Base-by-base conservation (phyloP, 1,140 invertebrate species). In the Reticulitermes speratus region DNA sequence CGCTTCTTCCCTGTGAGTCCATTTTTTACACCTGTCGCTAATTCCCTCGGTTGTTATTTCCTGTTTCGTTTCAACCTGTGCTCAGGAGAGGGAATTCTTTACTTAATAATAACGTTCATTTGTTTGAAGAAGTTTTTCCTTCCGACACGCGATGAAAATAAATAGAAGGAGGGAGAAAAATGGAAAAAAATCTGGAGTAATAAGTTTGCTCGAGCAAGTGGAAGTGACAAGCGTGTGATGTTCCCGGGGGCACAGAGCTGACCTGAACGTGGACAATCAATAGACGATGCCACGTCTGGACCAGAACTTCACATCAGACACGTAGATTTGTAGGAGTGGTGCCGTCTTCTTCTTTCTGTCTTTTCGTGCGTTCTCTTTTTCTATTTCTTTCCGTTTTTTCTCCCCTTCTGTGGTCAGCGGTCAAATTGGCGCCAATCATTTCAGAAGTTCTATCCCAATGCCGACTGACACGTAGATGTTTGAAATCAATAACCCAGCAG, bases 391-490 rank as follows among this genome's bases (percentile, higher is more conserved):
- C 25, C 12, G 1, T 65, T 65, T 8, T 65, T n/a, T 2, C 12
- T n/a, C 14, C n/a, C 9, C n/a, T 75, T 6, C 5, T 75, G 2
- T 75, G 65, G 65, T 30, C 65, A 75, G 65, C 25, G 65, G 65
- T 75, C 65, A 75, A 75, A 75, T 75, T 75, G 65, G 65, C 65
- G 65, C 65, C 65, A 75, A 75, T 75, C 65, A 75, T 75, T 75
- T 75, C 65, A 75, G 65, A 75, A 75, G 8, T 30, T 75, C 65
- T 75, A 75, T 30, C n/a, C 25, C 65, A 75, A 16, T 75, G 14
- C 7, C 65, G 8, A 12, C 25, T 75, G n/a, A 9, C 25, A 75
- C 25, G n/a, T n/a, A 30, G 25, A 9, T 12, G 25, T 75, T 75
- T 75, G 65, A 30, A 75, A 75, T 75, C 65, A 75, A 75, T 75